Base-by-base conservation (phyloP, 2,797 vertebrate genomes). In the Chromis chromis region DNA sequence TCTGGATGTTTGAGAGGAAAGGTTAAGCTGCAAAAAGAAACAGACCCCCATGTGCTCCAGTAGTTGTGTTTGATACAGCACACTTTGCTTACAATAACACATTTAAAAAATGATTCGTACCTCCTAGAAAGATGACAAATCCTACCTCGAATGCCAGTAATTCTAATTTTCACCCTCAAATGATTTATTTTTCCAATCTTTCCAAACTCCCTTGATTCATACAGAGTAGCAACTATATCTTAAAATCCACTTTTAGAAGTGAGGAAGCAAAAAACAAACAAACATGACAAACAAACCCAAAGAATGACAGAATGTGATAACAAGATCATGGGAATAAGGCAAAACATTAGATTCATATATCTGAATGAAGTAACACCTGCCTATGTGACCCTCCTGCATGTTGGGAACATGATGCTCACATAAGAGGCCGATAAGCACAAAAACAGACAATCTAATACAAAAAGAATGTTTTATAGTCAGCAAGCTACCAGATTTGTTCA, bases 401-500 rank as follows among this genome's bases (percentile, higher is more conserved):
- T 71, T 2, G 70, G 66, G 82, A 83, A 76, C 76, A 74, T 49
- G 48, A 78, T 5, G 55, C 72, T 77, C 21, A 33, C 54, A 50
- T 9, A 17, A 9, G 24, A 66, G 17, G 40, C 27, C 19, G 24
- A 24, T 1, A 24, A 31, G 52, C 31, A n/a, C 14, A 70, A n/a
- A 64, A 60, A 54, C 39, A 75, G 33, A 54, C 27, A 25, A 14
- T 19, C 19, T 19, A 49, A 67, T 22, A 27, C 59, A 46, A 33
- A 4, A 60, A 58, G n/a, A 82, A 79, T 54, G 56, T 46, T 55
- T 62, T 17, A n/a, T 55, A 74, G 46, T 84, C 84, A 83, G 65
- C 54, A 44, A 56, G 59, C 74, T 76, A 70, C 59, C 80, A 85
- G 19, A 78, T 80, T 55, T 65, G 36, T 59, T 78, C 59, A 70